A percentile compares a stretch with the other conserved stretches of the same genome.
phyloP scores from a whole-genome alignment of 1,140 invertebrate species.

The Drosophila guanche region DNA sequence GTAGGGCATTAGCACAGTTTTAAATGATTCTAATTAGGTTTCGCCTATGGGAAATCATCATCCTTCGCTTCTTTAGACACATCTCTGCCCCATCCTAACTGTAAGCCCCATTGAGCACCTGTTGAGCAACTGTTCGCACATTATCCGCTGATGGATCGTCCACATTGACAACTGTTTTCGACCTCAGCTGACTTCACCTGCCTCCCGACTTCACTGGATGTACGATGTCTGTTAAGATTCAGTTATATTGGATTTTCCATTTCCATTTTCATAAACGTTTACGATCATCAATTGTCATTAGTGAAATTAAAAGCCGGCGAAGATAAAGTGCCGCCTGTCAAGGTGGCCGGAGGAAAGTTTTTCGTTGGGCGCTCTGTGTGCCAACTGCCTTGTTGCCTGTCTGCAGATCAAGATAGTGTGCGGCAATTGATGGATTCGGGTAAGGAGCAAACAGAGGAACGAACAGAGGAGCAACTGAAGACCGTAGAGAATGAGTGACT shows the following conservation, averaged over 20 bases:
- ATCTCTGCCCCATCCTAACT: too few species aligned
- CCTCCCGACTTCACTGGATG: not conserved
- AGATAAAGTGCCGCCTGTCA: constrained; percentile 46
- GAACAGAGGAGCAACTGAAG: too few species aligned
- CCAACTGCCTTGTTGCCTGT: too few species aligned
- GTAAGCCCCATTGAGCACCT: too few species aligned
- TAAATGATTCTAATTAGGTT: too few species aligned
- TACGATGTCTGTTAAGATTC: not conserved
- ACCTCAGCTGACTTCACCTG: not conserved
- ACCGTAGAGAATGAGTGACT: not conserved
- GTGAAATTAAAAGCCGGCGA: constrained; percentile 48
- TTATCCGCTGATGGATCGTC: constrained; percentile 3
- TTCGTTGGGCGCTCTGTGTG: constrained; percentile 4
- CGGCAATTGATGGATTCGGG: constrained; percentile 70
- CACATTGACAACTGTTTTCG: not conserved
- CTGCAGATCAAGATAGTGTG: constrained; percentile 64
- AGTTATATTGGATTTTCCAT: constrained; percentile 45
- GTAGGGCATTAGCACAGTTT: too few species aligned
- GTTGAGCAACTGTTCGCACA: not conserved
- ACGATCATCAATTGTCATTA: constrained; percentile 52
- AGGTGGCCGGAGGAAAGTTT: constrained; percentile 56
- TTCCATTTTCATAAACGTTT: constrained; percentile 64
- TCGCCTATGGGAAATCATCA: too few species aligned
- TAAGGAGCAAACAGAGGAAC: not conserved
- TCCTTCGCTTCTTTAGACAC: too few species aligned